Conservation (phyloP, 2,113 vertebrate species). For the Equus quagga region DNA sequence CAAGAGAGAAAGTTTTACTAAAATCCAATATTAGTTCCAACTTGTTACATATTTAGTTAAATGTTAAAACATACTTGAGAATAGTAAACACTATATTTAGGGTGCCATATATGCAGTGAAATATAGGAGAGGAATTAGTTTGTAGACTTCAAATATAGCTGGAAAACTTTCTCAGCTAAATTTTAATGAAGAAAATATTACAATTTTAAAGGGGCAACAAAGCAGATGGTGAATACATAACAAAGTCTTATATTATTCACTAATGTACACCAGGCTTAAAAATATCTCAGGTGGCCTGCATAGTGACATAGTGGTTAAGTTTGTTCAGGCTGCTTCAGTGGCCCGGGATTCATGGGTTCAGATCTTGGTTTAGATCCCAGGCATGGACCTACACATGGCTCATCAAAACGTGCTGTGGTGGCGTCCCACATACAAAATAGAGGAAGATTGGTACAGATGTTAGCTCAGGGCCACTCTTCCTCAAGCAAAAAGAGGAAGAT, state of each 20-base stretch:
- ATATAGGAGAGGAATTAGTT: not conserved
- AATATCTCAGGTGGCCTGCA: not conserved
- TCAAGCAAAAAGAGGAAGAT: too few relatives aligned
- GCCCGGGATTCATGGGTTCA: too few relatives aligned
- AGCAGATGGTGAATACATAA: not conserved
- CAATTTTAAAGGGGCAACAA: not conserved
- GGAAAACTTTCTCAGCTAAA: not conserved
- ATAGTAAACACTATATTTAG: not conserved
- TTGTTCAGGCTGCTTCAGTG: too few relatives aligned
- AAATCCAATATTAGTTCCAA: not conserved
- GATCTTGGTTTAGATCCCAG: too few relatives aligned
- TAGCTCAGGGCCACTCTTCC: too few relatives aligned
- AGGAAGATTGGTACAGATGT: too few relatives aligned
- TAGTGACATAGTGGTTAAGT: too few relatives aligned
- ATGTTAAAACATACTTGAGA: not conserved
- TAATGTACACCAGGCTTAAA: not conserved
- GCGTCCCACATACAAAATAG: too few relatives aligned
- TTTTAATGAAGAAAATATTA: not conserved
- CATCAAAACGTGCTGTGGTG: too few relatives aligned
- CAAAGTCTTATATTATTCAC: not conserved
- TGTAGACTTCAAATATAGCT: not conserved
- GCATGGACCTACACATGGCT: too few relatives aligned
- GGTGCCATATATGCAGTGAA: not conserved
- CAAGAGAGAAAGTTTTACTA: not conserved
- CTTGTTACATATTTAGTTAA: not conserved